Percentiles rank a stretch among this genome's conserved stretches.
Evolutionary conservation across 2,113 vertebrate species (phyloP).

Genomic region (Bathybates hornii): DNA sequence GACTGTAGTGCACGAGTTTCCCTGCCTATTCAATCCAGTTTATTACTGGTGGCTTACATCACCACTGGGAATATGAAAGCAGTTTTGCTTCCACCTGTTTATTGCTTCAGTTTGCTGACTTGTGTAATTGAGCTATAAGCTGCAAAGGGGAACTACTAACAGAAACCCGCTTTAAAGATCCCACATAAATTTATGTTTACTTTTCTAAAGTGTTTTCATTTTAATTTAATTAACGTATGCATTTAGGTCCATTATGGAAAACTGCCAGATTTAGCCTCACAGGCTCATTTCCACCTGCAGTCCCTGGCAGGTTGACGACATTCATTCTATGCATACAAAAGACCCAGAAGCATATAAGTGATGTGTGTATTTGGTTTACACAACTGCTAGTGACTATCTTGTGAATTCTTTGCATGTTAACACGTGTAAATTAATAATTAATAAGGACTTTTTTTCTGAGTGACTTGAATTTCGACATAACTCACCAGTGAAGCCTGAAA

Average conservation of each 20-base stretch:
- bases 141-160: background rate
- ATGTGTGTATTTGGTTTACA: background rate
- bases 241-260: background rate
- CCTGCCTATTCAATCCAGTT: background rate
- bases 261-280: background rate
- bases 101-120: background rate
- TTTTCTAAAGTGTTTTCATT: background rate
- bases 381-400: too few species aligned
- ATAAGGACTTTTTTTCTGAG: background rate
- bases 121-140: background rate
- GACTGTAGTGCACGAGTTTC: background rate
- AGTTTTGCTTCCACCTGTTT: background rate
- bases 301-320: background rate
- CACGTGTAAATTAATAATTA: background rate
- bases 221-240: background rate
- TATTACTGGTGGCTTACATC: background rate
- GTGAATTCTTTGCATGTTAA: background rate
- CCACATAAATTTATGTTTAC: background rate
- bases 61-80: background rate
- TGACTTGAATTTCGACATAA: background rate
- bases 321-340: background rate
- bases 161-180: background rate
- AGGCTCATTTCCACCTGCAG: rapidly evolving
- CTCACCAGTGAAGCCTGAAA: conserved; percentile 92
- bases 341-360: background rate